These are phyloP conservation scores for Carabus problematicus DNA, from an alignment of 2,888 invertebrate genomes.

Conservation along the genomic window DNA sequence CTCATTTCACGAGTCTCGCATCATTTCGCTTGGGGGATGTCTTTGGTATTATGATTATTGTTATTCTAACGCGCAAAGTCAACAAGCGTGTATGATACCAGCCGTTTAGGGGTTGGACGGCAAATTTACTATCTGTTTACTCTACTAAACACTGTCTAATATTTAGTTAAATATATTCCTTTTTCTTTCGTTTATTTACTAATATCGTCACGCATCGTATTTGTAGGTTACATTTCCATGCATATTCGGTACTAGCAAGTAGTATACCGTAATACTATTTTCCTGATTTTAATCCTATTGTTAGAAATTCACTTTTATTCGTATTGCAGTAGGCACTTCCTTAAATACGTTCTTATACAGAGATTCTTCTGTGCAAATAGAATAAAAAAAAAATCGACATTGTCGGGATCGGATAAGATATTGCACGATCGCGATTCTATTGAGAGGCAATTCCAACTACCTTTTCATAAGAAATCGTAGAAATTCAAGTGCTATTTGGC, in stretches of 20 bases:
- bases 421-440: conserved; percentile 5
- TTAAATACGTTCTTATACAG: too few relatives aligned
- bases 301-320: too few relatives aligned
- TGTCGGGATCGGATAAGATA: conserved; percentile 6
- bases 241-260: too few relatives aligned
- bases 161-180: too few relatives aligned
- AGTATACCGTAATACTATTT: too few relatives aligned
- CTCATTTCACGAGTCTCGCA: not conserved
- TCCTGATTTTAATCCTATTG: too few relatives aligned
- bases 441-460: conserved; percentile 9
- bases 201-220: too few relatives aligned
- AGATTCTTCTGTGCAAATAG: too few relatives aligned
- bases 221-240: too few relatives aligned
- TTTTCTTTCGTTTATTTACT: too few relatives aligned
- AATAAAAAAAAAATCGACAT: not conserved
- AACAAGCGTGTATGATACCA: conserved; percentile 28
- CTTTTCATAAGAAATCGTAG: conserved; percentile 25
- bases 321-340: too few relatives aligned
- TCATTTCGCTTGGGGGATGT: conserved; percentile 1
- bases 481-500: conserved; percentile 11
- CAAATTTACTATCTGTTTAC: not conserved
- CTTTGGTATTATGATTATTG: conserved; percentile 18
- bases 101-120: not conserved
- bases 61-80: conserved; percentile 16
- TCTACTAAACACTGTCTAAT: too few relatives aligned